These are phyloP conservation scores for Apotomis turbidana DNA, from an alignment of 2,888 invertebrate species.

Conservation along the genomic window DNA sequence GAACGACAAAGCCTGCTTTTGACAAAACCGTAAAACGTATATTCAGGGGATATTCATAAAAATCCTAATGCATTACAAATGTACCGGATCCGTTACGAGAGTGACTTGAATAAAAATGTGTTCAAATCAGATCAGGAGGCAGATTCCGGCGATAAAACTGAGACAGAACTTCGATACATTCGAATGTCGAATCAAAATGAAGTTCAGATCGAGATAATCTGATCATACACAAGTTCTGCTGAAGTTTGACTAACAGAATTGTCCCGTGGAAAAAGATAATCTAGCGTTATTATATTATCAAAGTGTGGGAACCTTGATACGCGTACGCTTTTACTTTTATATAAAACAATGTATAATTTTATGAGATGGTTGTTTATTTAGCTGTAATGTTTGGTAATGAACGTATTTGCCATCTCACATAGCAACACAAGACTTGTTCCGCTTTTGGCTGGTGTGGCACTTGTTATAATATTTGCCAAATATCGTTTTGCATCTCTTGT, in stretches of 20 bases:
- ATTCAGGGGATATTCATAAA: slow-evolving; percentile 56
- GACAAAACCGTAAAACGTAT: slow-evolving; percentile 43
- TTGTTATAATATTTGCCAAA: neutral
- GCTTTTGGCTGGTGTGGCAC: neutral
- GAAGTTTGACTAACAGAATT: slow-evolving; percentile 17
- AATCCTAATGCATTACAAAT: slow-evolving; percentile 76
- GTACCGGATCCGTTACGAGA: slow-evolving; percentile 68
- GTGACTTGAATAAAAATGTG: slow-evolving; percentile 80
- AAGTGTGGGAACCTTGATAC: slow-evolving; percentile 25
- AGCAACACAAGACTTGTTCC: slow-evolving; percentile 5
- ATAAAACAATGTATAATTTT: slow-evolving; percentile 25
- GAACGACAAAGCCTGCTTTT: slow-evolving; percentile 31
- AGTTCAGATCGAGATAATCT: neutral
- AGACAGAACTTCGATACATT: slow-evolving; percentile 21
- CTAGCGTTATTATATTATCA: slow-evolving; percentile 23
- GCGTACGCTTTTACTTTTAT: slow-evolving; percentile 25
- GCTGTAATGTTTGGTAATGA: slow-evolving; percentile 22
- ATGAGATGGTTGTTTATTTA: slow-evolving; percentile 28
- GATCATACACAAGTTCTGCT: neutral
- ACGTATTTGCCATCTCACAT: slow-evolving; percentile 2
- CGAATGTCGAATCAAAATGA: neutral
- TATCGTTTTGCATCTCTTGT: neutral
- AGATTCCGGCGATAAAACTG: slow-evolving; percentile 59
- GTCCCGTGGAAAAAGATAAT: slow-evolving; percentile 8
- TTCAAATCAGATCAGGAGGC: slow-evolving; percentile 73